Conservation (phyloP, 2,113 vertebrate genomes). For the Melospiza georgiana region DNA sequence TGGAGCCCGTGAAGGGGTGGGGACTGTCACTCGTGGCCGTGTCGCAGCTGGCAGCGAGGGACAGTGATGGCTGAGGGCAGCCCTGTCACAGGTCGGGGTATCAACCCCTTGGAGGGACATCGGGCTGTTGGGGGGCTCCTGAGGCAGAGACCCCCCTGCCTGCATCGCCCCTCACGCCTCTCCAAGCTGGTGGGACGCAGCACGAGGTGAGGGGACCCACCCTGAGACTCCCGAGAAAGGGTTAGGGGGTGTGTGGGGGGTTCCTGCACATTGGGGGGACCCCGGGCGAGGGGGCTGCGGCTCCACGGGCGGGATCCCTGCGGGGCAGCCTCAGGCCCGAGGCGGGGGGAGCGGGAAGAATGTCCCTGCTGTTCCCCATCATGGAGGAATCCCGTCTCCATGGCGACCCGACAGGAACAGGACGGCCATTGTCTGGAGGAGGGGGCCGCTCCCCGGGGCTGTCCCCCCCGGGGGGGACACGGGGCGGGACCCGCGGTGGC, state of each 20-base stretch:
- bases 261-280: background rate
- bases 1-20: background rate
- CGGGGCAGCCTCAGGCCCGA: background rate
- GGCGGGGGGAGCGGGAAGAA: background rate
- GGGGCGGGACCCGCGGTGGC: background rate
- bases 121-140: background rate
- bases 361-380: constrained; percentile 7
- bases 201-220: background rate
- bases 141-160: background rate
- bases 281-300: background rate
- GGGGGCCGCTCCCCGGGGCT: background rate
- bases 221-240: background rate
- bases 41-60: background rate
- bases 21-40: background rate
- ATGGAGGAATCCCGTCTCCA: constrained; percentile 50
- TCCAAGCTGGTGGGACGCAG: background rate
- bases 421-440: background rate
- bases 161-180: background rate
- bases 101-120: background rate
- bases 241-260: background rate
- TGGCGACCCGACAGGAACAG: constrained; percentile 28
- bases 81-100: background rate
- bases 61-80: background rate
- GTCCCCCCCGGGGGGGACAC: background rate
- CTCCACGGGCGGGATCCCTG: background rate